These are phyloP conservation scores for Idaea straminata DNA, from an alignment of 2,888 invertebrate species.

Conservation along the genomic window DNA sequence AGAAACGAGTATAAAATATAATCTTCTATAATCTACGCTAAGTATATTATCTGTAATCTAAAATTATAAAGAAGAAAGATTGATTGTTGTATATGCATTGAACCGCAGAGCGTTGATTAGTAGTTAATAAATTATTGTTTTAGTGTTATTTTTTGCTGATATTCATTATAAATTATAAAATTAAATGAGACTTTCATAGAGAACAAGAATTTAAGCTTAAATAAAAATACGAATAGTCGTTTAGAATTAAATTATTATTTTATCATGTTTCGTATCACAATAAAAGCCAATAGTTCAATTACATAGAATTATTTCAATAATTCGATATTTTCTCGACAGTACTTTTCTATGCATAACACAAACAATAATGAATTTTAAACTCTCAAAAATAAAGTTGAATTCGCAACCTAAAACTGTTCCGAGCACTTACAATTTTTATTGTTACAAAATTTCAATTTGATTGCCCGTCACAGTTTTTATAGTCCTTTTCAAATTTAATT, in stretches of 20 bases:
- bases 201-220: no score
- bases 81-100: no score
- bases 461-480: slow-evolving; percentile 20
- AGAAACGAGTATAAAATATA: no score
- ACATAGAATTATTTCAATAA: neutral
- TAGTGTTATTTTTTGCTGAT: no score
- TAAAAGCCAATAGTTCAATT: slow-evolving; percentile 7
- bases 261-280: neutral
- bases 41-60: no score
- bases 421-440: slow-evolving; percentile 12
- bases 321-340: slow-evolving; percentile 13
- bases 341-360: neutral
- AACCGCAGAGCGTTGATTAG: no score
- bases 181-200: neutral
- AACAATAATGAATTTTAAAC: neutral
- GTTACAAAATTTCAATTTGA: slow-evolving; percentile 22
- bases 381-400: slow-evolving; percentile 1
- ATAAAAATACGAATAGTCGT: no score
- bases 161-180: no score
- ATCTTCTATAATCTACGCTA: no score
- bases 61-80: no score
- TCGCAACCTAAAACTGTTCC: neutral
- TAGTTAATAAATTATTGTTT: no score
- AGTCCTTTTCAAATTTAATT: slow-evolving; percentile 26
- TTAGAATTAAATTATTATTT: neutral